Base-by-base conservation (phyloP, 2,113 vertebrate species). In the Antennarius striatus region DNA sequence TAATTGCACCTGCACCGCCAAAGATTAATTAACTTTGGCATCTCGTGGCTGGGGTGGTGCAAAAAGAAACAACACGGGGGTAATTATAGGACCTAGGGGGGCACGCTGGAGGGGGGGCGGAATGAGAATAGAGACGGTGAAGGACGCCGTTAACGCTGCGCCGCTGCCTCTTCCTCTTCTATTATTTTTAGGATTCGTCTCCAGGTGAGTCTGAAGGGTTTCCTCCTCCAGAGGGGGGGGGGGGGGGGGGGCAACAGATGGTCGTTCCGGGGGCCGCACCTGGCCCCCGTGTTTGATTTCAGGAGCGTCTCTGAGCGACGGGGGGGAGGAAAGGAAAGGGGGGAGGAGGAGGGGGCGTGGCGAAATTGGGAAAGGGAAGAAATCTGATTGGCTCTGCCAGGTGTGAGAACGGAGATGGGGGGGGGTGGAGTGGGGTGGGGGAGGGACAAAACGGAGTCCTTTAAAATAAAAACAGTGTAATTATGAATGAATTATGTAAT, bases 1-100 rank as follows among this genome's bases (percentile, higher is more conserved):
- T 90, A 89, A 91, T 90, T 90, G 91, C 91, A 93, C 90, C 91
- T 91, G 89, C 91, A 80, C 82, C 78, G 88, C 83, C 81, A 73
- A 83, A 86, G 85, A 88, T 89, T 91, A 90, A 91, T 89, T 88
- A 86, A 90, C 86, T 87, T 82, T 86, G 82, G 75, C 88, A 89
- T 90, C 82, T 88, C 83, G 53, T 85, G 86, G 81, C 67, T 63
- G 14, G 71, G 42, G 62, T 11, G 49, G 78, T 83, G 82, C 84
- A 88, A 88, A 85, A 89, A 22, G 83, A 80, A 90, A 89, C 82
- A 88, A 84, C 87, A 88, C 80, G 75, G 87, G 84, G 77, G 80
- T 82, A 89, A 90, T 90, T 87, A 88, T 55, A 75, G 68, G 68
- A 80, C 61, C 69, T 75, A 73, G 77, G 67, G 22, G 68, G 58